Conservation (phyloP, 2,113 vertebrate species). For the Rattus norvegicus region GRCr8 NC_086020.1:51738501-51739000, state of each 20-base stretch:
- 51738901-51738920: background rate
- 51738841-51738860: background rate
- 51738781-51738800: background rate
- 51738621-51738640: background rate
- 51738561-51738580: too few relatives aligned
- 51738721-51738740: background rate
- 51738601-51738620: background rate
- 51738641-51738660: accelerated
- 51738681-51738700: background rate
- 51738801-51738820: background rate
- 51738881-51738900: background rate
- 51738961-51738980: too few relatives aligned
- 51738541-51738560: background rate
- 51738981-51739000: too few relatives aligned
- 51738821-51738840: background rate
- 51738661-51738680: background rate
- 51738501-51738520: too few relatives aligned
- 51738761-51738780: background rate
- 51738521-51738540: background rate
- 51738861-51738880: background rate
- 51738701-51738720: background rate
- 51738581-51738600: too few relatives aligned
- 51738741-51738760: background rate
- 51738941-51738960: too few relatives aligned
- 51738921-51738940: too few relatives aligned